Evolutionary conservation across 2,888 invertebrate genomes (phyloP).

Genomic region (Napeogenes sylphis): DNA sequence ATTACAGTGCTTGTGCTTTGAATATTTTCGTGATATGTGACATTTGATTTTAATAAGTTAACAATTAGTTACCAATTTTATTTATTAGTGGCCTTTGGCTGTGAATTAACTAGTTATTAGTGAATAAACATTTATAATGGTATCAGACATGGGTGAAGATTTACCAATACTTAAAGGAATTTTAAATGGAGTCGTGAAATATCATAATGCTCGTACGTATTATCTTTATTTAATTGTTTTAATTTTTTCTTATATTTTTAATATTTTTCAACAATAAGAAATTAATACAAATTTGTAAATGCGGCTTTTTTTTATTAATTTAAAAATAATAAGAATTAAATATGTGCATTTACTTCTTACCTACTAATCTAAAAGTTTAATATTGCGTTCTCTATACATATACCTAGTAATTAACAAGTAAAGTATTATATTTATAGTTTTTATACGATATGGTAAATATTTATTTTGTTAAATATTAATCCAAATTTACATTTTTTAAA

Average conservation of each 20-base stretch:
- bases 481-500: no score
- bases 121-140: constrained; percentile 64
- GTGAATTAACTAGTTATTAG: constrained; percentile 67
- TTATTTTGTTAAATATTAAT: no score
- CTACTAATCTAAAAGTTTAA: no score
- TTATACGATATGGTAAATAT: no score
- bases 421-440: no score
- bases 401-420: no score
- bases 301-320: no score
- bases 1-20: constrained; percentile 68
- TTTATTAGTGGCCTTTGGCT: constrained; percentile 71
- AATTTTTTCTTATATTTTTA: constrained; percentile 6
- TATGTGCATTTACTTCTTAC: no score
- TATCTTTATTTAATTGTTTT: constrained; percentile 36
- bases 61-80: constrained; percentile 66
- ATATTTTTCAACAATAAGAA: neutral
- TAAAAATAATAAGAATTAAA: no score
- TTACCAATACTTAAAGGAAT: constrained; percentile 94
- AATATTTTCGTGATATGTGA: constrained; percentile 41
- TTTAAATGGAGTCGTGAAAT: constrained; percentile 92
- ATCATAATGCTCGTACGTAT: constrained; percentile 95
- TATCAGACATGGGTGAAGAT: constrained; percentile 89
- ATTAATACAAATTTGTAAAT: no score
- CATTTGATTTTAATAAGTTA: constrained; percentile 45
- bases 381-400: no score